Percentiles rank a stretch among this genome's conserved stretches.
Evolutionary conservation across 1,140 invertebrate species (phyloP).

Genomic region (Drosophila repleta): DNA sequence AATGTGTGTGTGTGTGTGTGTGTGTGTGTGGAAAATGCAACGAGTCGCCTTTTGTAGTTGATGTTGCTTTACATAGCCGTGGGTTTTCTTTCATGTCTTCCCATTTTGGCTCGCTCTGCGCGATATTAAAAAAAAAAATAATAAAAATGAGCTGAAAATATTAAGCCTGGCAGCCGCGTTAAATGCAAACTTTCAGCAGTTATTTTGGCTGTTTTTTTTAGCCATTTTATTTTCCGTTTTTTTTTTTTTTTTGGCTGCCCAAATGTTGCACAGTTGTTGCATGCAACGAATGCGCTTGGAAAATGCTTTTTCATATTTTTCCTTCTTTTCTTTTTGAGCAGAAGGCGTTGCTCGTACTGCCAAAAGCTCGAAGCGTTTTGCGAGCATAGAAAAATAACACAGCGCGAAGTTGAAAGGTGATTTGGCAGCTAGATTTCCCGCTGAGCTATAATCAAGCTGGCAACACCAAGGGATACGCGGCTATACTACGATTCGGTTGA

Average conservation of each 20-base stretch:
- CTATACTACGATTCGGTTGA: neutral
- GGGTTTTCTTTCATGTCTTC: constrained; percentile 68
- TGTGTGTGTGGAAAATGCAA: constrained; percentile 39
- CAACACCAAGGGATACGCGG: neutral
- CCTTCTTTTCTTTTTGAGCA: constrained; percentile 38
- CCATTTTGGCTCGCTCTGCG: constrained; percentile 53
- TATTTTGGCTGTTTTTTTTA: constrained; percentile 16
- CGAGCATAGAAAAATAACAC: constrained; percentile 10
- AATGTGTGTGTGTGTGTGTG: constrained; percentile 26
- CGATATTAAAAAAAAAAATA: constrained; percentile 78
- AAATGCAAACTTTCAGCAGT: constrained; percentile 77
- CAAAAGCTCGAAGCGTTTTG: constrained; percentile 60
- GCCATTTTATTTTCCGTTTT: no score
- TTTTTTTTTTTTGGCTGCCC: constrained; percentile 35
- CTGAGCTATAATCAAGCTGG: constrained; percentile 17
- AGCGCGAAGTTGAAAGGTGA: constrained; percentile 45
- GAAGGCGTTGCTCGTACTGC: constrained; percentile 74
- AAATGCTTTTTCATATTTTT: constrained; percentile 59
- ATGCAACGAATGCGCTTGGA: constrained; percentile 63
- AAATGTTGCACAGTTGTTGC: constrained; percentile 64
- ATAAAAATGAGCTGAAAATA: constrained; percentile 68
- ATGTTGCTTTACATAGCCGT: constrained; percentile 64
- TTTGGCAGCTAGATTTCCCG: constrained; percentile 43
- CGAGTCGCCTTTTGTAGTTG: constrained; percentile 32
- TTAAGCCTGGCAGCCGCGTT: constrained; percentile 81